Base-by-base conservation (phyloP, 2,797 vertebrate genomes). In the Rhinichthys osculus region DNA sequence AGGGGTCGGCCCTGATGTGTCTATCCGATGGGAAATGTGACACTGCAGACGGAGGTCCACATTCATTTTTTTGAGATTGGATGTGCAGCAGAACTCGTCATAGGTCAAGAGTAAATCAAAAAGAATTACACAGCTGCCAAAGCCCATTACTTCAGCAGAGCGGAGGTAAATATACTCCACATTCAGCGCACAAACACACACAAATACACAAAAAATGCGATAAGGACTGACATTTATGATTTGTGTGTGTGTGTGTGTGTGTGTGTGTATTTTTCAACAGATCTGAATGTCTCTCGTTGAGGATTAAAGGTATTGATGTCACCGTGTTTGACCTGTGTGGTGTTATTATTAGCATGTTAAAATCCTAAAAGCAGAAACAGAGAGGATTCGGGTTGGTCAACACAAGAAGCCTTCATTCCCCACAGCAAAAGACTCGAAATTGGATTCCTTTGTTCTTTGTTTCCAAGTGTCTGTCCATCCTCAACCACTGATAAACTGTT, bases 71-170 rank as follows among this genome's bases (percentile, higher is more conserved):
- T 67, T 44, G 4, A 84, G 78, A 85, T 77, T 88, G 62, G 57
- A 78, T 81, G 83, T 62, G 79, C 86, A 93, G 91, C 78, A 91
- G 87, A 80, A 90, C 83, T 92, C 91, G 86, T 92, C 83, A 93
- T 94, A 94, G 93, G 94, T 94, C 93, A 92, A 76, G 80, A 88
- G 89, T 92, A 93, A 95, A 94, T 95, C 92, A 94, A 91, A 92
- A 93, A 89, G 92, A 94, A 94, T 95, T 95, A 94, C 93, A 94
- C 94, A 94, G 94, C 94, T 95, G 94, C 93, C 94, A 94, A 90
- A 94, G 92, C 90, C 90, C 88, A 93, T 95, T 95, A 95, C 83
- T 83, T 89, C 87, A 89, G 89, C 93, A 89, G 88, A 93, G 87
- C 86, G 70, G 85, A 89, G 91, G 87, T 93, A 92, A 89, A 92